Evolutionary conservation across 2,113 vertebrate genomes (phyloP).

Genomic region (Miniopterus natalensis): DNA sequence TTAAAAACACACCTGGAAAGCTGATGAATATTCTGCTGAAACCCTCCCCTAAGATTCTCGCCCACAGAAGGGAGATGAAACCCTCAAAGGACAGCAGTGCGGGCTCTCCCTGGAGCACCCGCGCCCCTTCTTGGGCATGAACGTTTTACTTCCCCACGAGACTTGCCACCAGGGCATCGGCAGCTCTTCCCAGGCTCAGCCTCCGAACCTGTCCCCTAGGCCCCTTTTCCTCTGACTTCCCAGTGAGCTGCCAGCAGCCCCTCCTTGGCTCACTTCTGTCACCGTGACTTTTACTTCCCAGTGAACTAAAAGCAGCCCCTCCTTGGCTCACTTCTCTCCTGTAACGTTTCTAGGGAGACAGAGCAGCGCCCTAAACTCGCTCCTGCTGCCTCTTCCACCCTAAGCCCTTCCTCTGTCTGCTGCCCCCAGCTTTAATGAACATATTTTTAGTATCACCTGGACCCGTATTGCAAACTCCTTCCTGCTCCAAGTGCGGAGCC

Average conservation of each 20-base stretch:
- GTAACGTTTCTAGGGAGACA: not conserved
- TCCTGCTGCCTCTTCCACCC: not conserved
- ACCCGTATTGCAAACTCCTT: not conserved
- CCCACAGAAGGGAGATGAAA: no score
- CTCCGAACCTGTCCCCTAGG: not conserved
- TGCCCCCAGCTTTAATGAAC: not conserved
- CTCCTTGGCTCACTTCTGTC: no score
- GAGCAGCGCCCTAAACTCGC: no score
- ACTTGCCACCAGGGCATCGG: not conserved
- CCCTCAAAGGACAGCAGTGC: no score
- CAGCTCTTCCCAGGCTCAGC: not conserved
- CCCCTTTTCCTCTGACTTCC: not conserved
- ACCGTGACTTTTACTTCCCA: not conserved
- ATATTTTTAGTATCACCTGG: not conserved
- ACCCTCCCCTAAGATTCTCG: no score
- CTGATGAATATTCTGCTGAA: no score
- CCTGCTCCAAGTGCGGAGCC: not conserved
- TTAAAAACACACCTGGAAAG: no score
- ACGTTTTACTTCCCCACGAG: not conserved
- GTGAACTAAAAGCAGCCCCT: not conserved
- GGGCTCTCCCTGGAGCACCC: no score
- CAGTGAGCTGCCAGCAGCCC: no score
- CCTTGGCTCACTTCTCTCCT: not conserved
- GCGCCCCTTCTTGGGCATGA: not conserved
- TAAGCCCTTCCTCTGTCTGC: not conserved